phyloP scores from a whole-genome alignment of 1,140 invertebrate species.

The Archegozetes longisetosus region DNA sequence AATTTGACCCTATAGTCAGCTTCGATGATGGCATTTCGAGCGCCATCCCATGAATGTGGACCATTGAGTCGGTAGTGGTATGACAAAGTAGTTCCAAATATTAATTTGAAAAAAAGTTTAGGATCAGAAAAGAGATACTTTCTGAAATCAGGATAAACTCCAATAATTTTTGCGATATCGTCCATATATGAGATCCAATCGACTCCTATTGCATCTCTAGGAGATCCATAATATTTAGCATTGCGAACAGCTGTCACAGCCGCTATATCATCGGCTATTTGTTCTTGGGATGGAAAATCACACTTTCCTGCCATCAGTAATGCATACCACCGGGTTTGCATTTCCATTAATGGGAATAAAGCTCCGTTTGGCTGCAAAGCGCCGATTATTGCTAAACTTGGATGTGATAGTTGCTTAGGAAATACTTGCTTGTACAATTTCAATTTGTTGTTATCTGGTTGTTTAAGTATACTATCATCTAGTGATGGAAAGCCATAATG shows the following conservation, averaged over 20 bases:
- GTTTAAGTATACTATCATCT: constrained; percentile 18
- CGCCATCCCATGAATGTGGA: constrained; percentile 28
- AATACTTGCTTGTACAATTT: constrained; percentile 18
- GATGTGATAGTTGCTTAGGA: constrained; percentile 18
- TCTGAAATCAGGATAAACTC: constrained; percentile 29
- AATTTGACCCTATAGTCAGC: constrained; percentile 19
- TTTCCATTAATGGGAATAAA: constrained; percentile 36
- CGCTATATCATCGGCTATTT: background rate
- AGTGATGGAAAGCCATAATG: constrained; percentile 30
- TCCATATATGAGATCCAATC: constrained; percentile 33
- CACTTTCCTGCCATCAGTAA: constrained; percentile 17
- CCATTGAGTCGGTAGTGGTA: constrained; percentile 31
- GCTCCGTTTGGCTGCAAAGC: constrained; percentile 35
- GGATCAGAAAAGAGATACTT: constrained; percentile 27
- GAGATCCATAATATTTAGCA: constrained; percentile 22
- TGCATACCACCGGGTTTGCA: constrained; percentile 24
- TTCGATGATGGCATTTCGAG: constrained; percentile 27
- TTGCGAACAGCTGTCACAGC: background rate
- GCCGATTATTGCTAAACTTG: constrained; percentile 34
- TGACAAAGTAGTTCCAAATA: constrained; percentile 31
- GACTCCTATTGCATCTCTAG: constrained; percentile 31
- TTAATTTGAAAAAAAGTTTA: constrained; percentile 25
- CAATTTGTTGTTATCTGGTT: constrained; percentile 17
- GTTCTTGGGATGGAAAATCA: constrained; percentile 5
- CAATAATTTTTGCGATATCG: constrained; percentile 30